Percentiles rank a stretch among this genome's conserved stretches.
Evolutionary conservation across 2,888 invertebrate species (phyloP).

Genomic region (Tribolium freemani): DNA sequence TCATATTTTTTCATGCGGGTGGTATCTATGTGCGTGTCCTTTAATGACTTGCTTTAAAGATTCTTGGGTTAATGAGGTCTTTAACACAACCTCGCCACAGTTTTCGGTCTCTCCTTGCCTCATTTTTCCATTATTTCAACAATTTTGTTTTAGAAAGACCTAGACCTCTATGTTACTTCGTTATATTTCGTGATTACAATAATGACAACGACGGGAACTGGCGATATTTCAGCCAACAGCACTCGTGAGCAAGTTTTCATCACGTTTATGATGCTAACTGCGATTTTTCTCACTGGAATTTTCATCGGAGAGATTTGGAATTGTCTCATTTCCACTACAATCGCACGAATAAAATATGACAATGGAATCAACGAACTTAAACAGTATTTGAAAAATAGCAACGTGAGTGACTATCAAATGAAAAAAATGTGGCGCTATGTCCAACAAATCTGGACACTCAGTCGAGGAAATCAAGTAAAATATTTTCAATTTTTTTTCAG

Average conservation of each 20-base stretch:
- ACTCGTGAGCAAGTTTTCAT: conserved; percentile 70
- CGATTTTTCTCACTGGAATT: conserved; percentile 69
- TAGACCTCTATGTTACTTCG: conserved; percentile 36
- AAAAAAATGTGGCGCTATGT: conserved; percentile 72
- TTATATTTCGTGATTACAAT: conserved; percentile 71
- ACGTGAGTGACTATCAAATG: conserved; percentile 70
- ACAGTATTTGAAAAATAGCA: conserved; percentile 67
- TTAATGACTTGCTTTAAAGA: conserved; percentile 43
- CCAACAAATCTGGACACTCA: conserved; percentile 70
- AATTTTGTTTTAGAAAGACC: conserved; percentile 12
- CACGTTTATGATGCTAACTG: conserved; percentile 68
- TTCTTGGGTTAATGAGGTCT: conserved; percentile 45
- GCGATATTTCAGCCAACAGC: conserved; percentile 70
- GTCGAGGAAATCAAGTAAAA: conserved; percentile 70
- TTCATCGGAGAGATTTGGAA: conserved; percentile 73
- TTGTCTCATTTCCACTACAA: conserved; percentile 70
- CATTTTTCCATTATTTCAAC: not conserved
- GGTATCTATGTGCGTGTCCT: conserved; percentile 52
- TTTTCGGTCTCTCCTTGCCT: not conserved
- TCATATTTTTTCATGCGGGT: conserved; percentile 50
- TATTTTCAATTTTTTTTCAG: not conserved
- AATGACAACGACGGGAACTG: conserved; percentile 71
- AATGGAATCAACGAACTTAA: conserved; percentile 70
- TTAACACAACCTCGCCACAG: not conserved
- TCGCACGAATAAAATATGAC: conserved; percentile 71